Conservation (phyloP, 1,140 invertebrate species). For the Meteorus sp. region DNA sequence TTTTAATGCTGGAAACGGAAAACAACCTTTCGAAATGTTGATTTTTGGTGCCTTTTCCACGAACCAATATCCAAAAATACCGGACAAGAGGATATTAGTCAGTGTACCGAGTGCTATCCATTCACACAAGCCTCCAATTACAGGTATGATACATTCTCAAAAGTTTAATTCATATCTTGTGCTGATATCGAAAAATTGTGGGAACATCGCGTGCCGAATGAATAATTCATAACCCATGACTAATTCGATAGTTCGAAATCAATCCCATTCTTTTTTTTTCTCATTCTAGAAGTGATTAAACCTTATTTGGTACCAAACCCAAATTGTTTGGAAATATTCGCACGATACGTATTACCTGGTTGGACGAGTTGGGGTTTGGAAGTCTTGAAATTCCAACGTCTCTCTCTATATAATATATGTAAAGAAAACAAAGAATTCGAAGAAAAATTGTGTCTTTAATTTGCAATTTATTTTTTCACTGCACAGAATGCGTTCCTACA, state of each 20-base stretch:
- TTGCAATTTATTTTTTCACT: too few species aligned
- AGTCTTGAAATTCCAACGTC: constrained; percentile 75
- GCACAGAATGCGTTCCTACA: too few species aligned
- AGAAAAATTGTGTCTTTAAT: too few species aligned
- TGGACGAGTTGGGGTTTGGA: constrained; percentile 86
- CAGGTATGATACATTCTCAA: constrained; percentile 46
- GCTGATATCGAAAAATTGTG: background rate
- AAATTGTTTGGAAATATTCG: constrained; percentile 84
- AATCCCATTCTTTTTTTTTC: too few species aligned
- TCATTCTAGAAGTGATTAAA: constrained; percentile 67
- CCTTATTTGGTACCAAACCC: constrained; percentile 63
- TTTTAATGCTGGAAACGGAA: constrained; percentile 68
- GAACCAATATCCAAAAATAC: constrained; percentile 47
- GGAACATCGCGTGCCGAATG: too few species aligned
- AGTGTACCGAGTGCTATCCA: constrained; percentile 90
- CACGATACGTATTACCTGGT: constrained; percentile 79
- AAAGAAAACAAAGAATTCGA: background rate
- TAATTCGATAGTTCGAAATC: too few species aligned
- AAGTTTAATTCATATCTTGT: constrained; percentile 7
- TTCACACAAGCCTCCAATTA: constrained; percentile 86
- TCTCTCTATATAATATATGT: constrained; percentile 4
- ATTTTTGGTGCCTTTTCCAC: constrained; percentile 61
- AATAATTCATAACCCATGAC: too few species aligned
- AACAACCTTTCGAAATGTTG: constrained; percentile 86
- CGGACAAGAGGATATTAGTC: constrained; percentile 66